phyloP scores from a whole-genome alignment of 2,888 invertebrate species.

The Lumbricus terrestris region DNA sequence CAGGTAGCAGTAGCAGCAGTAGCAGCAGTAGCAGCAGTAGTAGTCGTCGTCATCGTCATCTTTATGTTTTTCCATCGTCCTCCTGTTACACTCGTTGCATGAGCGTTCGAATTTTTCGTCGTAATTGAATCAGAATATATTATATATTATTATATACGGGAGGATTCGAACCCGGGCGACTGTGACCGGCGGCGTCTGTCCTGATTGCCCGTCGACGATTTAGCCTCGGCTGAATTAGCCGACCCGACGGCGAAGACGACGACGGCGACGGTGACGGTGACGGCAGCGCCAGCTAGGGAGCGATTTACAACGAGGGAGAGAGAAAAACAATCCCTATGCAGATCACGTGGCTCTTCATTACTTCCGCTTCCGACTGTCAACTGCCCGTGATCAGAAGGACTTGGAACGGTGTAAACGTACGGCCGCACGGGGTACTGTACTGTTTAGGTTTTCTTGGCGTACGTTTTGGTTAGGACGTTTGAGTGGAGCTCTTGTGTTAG shows the following conservation, averaged over 20 bases:
- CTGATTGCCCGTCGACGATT: neutral
- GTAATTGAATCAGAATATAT: neutral
- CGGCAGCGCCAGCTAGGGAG: neutral
- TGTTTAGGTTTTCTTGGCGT: neutral
- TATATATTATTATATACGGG: too few species aligned
- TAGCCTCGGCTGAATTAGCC: neutral
- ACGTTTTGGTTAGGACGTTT: neutral
- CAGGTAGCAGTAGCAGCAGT: too few species aligned
- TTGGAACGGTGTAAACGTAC: neutral
- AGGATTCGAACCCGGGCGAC: neutral
- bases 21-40: too few species aligned
- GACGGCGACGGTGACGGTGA: too few species aligned
- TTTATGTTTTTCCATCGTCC: neutral
- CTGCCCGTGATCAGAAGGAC: neutral
- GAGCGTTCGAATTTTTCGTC: neutral
- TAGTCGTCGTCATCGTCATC: neutral
- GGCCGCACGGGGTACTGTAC: neutral
- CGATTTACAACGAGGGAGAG: neutral
- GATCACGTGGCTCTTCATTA: neutral
- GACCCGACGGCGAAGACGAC: too few species aligned
- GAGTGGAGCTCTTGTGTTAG: neutral
- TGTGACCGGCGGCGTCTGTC: neutral
- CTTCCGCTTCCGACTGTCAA: neutral
- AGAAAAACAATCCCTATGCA: neutral
- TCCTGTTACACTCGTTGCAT: neutral